Conservation (phyloP, 2,888 invertebrate species). For the Sarcophaga caerulescens region DNA sequence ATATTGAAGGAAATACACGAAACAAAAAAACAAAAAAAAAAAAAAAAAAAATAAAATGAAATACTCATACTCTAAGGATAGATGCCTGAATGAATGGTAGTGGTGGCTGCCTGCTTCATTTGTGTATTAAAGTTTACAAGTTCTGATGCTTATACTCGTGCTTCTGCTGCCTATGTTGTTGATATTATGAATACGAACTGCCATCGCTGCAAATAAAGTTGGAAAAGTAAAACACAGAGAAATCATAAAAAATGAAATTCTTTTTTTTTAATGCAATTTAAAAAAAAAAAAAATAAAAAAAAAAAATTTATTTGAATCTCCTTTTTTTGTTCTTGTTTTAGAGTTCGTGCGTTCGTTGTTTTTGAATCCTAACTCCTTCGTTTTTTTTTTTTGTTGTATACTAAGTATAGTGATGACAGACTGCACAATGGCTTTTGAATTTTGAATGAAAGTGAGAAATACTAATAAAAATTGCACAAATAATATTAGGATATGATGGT, state of each 20-base stretch:
- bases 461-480: no score
- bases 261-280: slow-evolving; percentile 34
- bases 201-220: slow-evolving; percentile 9
- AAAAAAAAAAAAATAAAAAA: slow-evolving; percentile 6
- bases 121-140: slow-evolving; percentile 19
- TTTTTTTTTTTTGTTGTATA: background rate
- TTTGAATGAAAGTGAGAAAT: no score
- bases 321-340: background rate
- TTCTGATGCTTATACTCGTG: background rate
- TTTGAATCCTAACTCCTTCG: background rate
- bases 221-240: slow-evolving; percentile 22
- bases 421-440: no score
- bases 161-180: slow-evolving; percentile 2
- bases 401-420: background rate
- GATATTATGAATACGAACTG: background rate
- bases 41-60: background rate
- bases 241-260: background rate
- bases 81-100: slow-evolving; percentile 32
- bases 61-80: slow-evolving; percentile 41
- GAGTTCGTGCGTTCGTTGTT: background rate
- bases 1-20: background rate
- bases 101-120: slow-evolving; percentile 26
- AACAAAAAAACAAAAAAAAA: background rate
- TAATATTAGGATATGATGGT: no score
- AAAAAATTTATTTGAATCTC: background rate